Evolutionary conservation across 2,797 vertebrate genomes (phyloP), one percentile per base, ranked within the genome.

Genomic region (Pterois miles): DNA sequence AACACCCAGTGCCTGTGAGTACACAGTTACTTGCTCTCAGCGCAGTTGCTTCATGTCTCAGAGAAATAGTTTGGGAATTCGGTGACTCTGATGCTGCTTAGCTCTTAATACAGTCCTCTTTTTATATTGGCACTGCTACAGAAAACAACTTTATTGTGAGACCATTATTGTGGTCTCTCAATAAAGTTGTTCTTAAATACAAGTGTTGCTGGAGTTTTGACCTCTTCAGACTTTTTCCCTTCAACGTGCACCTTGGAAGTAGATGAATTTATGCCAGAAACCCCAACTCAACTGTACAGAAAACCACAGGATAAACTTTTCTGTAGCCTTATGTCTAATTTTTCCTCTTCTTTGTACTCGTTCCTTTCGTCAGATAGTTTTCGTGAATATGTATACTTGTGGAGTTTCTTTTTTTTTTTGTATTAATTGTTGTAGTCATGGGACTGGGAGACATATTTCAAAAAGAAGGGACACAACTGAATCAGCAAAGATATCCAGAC

Each of bases 1-100:
- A 53, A 76, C 80, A 79, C 66, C 23, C 20, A 13, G 7, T 74
- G 25, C 31, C 67, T 94, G 93, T 94, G 80, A 93, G 93, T 94
- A 88, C 33, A 71, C 40, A 43, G 40, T 20, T 3, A 46, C 13
- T 20, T 27, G 18, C 13, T 22, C 22, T 27, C 25, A 20, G 31
- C 33, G 40, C 23, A 38, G 29, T 5, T 33, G n/a, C 58, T 33
- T 27, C 13, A 38, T 16, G 8, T 33, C 25, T 46, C 18, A 40
- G 8, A 56, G 23, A 27, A 18, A 50, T 23, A 16, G n/a, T n/a
- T 70, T 27, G 5, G 23, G 31, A 43, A 25, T 38, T 34, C 18
- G n/a, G n/a, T n/a, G n/a, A n/a, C n/a, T n/a, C 10, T 1, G 22
- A 58, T 2, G 20, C 8, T 33, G 20, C 14, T 40, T 1, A 4